Evolutionary conservation across 2,113 vertebrate species (phyloP), one percentile per base, ranked within the genome.

Genomic region (Lamprotornis superbus): DNA sequence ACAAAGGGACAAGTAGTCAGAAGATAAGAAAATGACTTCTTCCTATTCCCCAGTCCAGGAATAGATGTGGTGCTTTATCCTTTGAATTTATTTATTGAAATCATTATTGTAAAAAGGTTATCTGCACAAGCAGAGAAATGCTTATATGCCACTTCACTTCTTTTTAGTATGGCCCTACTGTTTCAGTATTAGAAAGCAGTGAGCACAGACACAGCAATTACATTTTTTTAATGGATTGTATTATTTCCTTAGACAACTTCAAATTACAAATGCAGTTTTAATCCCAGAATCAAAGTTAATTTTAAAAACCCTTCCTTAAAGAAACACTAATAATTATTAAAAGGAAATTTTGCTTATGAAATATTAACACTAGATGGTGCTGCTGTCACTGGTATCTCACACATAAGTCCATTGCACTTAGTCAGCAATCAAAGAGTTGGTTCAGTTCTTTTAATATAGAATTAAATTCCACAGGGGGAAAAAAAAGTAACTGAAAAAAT

Each of bases 321-420:
- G 25, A 75, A 87, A 47, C 18, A 89, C 56, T 59, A 78, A 42
- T 76, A 74, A 61, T 44, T 70, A 70, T 75, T 63, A 82, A 69
- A 88, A 84, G 24, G 6, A 35, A 50, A 50, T 39, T 47, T 53
- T 76, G 21, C 39, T 70, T 77, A 83, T 83, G 59, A 80, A 91
- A 85, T 95, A 95, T 80, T 22, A 91, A 95, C 98, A 96, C 98
- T 98, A 98, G 98, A 91, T 98, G 98, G 98, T 96, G 96, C 97
- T 97, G 77, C 77, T 61, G 50, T 83, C 97, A 94, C 8, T 95
- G 83, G 70, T 96, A 96, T 90, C 24, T 68, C 64, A n/a, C 46
- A 47, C 11, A 12, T 27, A 37, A 28, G 15, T 67, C 47, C 59
- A 33, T 0, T 37, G 28, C 42, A 60, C 46, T 73, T 17, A 8